Conservation (phyloP, 1,140 invertebrate genomes). For the Agrypnia vestita region DNA sequence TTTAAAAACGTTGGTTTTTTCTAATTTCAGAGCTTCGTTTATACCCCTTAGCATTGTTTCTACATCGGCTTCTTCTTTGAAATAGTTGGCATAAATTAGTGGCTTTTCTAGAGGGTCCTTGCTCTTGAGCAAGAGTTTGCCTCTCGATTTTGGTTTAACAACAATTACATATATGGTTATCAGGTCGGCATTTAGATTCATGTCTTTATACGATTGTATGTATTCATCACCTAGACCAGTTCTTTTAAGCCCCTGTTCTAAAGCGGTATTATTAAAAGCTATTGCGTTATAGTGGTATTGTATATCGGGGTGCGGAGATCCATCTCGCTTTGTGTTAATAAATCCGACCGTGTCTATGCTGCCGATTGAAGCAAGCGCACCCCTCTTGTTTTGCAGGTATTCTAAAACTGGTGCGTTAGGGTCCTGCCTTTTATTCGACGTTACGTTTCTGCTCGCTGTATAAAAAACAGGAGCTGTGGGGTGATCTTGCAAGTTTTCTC, state of each 20-base stretch:
- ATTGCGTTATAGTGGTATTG: slow-evolving; percentile 37
- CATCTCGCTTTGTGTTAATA: slow-evolving; percentile 58
- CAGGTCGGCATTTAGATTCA: slow-evolving; percentile 66
- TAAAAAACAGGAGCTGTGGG: slow-evolving; percentile 56
- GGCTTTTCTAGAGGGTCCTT: slow-evolving; percentile 77
- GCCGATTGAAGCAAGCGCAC: slow-evolving; percentile 24
- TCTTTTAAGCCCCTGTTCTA: slow-evolving; percentile 12
- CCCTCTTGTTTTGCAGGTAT: slow-evolving; percentile 32
- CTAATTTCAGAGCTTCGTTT: slow-evolving; percentile 71
- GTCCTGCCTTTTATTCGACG: slow-evolving; percentile 10
- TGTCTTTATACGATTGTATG: slow-evolving; percentile 14
- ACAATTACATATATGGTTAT: slow-evolving; percentile 68
- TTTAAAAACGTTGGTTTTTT: slow-evolving; percentile 70
- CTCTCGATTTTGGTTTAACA: slow-evolving; percentile 75
- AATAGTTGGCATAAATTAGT: slow-evolving; percentile 79
- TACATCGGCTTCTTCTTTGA: slow-evolving; percentile 75
- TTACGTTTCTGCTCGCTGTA: slow-evolving; percentile 10
- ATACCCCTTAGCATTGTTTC: slow-evolving; percentile 73
- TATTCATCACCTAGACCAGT: slow-evolving; percentile 39
- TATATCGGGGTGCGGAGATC: slow-evolving; percentile 50
- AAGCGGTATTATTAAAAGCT: not conserved
- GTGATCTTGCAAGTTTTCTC: slow-evolving; percentile 80
- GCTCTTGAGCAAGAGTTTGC: slow-evolving; percentile 73
- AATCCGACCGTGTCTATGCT: slow-evolving; percentile 53
- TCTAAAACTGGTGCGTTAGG: not conserved